Percentiles rank a stretch among this genome's conserved stretches.
Evolutionary conservation across 2,113 vertebrate genomes (phyloP).

Genomic region (Pseudorhombus dupliciocellatus): DNA sequence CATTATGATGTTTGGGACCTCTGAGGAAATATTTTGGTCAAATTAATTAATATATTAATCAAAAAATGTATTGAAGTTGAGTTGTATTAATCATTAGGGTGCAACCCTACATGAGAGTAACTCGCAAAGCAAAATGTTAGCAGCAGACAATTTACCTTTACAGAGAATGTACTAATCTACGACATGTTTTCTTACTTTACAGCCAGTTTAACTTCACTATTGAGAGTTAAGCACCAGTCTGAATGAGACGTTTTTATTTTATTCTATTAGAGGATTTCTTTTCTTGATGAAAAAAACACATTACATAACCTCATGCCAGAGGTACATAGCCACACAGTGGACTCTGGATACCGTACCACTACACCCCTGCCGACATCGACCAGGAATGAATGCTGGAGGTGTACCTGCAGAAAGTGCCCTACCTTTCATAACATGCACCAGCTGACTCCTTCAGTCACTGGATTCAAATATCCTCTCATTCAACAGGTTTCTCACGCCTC

Average conservation of each 20-base stretch:
- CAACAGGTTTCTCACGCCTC: slow-evolving; percentile 25
- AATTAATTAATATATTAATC: no score
- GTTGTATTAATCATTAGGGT: no score
- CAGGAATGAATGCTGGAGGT: slow-evolving; percentile 1
- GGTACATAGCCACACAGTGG: not conserved
- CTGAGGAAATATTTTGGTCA: no score
- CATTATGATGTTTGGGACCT: no score
- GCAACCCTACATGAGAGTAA: no score
- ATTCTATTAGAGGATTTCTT: not conserved
- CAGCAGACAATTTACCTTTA: no score
- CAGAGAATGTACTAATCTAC: not conserved
- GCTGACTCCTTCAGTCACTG: slow-evolving; percentile 18
- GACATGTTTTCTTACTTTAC: no score
- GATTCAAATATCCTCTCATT: slow-evolving; percentile 48
- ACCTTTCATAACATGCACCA: slow-evolving; percentile 34
- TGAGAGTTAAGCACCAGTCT: no score
- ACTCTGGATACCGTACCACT: rapidly evolving
- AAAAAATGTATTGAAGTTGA: no score
- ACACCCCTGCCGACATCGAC: not conserved
- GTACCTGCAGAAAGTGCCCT: slow-evolving; percentile 15
- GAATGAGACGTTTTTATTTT: no score
- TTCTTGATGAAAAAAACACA: not conserved
- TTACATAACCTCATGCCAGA: not conserved
- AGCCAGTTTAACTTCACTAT: no score
- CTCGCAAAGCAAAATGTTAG: no score